Evolutionary conservation across 2,113 vertebrate species (phyloP), one percentile per base, ranked within the genome.

Genomic region (Podocnemis expansa): DNA sequence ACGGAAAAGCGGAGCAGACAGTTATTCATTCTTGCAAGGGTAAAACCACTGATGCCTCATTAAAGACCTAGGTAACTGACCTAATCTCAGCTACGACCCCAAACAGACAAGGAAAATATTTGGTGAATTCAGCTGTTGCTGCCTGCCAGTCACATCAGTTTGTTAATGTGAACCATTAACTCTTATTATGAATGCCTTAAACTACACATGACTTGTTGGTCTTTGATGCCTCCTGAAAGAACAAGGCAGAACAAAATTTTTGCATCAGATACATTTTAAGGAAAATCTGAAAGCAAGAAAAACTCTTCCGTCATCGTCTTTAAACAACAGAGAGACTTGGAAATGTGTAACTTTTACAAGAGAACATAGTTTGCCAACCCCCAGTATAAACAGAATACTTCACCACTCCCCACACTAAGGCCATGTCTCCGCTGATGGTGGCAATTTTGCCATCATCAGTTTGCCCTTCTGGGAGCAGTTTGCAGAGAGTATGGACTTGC

Each of bases 181-280:
- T 76, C 79, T 47, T 5, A 5, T 22, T 17, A 2, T 47, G 6
- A 47, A 47, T 47, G 29, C 76, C 84, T 45, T 34, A 21, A 0
- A 34, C 63, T 22, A 67, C 63, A 17, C 31, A 38, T 10, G 63
- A 38, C 10, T 22, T 38, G 31, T 9, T 8, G 1, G 0, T 1
- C 5, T 45, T 10, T 0, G 1, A 13, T 82, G 51, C 56, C 55
- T 2, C 2, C 12, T 0, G 7, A 21, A 10, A 79, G 55, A 11
- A 3, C 76, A 11, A 22, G 52, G 45, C 45, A 54, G 60, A 60
- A 14, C 43, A 12, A 0, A 38, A 55, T 49, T 58, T 51, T 14
- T 41, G 19, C 16, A 5, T 29, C 45, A 14, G 45, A 10, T 49
- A 78, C 22, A 4, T 38, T 14, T 8, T 1, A 6, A 7, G 6